Evolutionary conservation across 2,888 invertebrate species (phyloP).

Genomic region (Dyspetes luteomarginatus): DNA sequence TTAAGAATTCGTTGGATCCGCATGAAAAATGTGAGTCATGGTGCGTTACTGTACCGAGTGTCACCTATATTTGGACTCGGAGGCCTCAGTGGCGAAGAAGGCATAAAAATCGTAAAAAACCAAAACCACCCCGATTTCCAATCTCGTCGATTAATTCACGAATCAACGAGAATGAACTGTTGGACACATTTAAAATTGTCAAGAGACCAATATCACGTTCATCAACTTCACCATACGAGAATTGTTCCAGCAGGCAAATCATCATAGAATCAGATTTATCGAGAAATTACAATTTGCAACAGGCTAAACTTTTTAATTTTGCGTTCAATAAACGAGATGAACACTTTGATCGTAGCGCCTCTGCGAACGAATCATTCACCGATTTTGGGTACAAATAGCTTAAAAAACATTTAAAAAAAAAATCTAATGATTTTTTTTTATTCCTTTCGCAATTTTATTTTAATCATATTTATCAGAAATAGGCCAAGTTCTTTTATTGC

Average conservation of each 20-base stretch:
- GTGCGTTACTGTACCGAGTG: conserved; percentile 37
- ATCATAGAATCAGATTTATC: conserved; percentile 17
- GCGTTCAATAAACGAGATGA: background rate
- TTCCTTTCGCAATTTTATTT: no score
- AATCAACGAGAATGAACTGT: conserved; percentile 44
- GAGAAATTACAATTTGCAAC: background rate
- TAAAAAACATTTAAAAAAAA: background rate
- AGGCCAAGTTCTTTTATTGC: no score
- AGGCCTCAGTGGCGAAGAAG: conserved; percentile 61
- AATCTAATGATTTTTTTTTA: no score
- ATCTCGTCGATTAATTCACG: conserved; percentile 13
- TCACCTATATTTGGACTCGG: conserved; percentile 61
- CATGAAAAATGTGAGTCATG: conserved; percentile 27
- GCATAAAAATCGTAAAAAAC: conserved; percentile 56
- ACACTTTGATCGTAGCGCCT: background rate
- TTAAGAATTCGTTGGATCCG: conserved; percentile 25
- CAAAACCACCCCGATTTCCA: conserved; percentile 47
- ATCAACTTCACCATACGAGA: conserved; percentile 50
- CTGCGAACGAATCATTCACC: background rate
- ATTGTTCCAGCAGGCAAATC: conserved; percentile 48
- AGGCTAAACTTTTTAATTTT: background rate
- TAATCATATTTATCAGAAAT: no score
- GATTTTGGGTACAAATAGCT: background rate
- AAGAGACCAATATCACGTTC: conserved; percentile 54
- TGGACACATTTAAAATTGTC: conserved; percentile 42